Percentiles rank a stretch among this genome's conserved stretches.
These are phyloP conservation scores for Gymnocheta viridis DNA, from an alignment of 2,888 invertebrate genomes.

Conservation along the genomic window DNA sequence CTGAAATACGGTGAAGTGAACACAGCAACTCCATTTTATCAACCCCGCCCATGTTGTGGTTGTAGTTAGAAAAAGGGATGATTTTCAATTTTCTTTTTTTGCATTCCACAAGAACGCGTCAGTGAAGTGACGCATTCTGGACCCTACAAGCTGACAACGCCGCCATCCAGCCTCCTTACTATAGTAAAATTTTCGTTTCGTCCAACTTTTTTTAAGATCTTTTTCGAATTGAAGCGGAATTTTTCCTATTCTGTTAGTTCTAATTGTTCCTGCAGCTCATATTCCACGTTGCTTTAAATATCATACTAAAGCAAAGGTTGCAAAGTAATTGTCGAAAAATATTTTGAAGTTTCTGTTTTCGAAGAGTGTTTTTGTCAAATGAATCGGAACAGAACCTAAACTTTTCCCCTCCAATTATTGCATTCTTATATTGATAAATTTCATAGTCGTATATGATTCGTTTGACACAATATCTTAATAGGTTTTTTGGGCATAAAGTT, in stretches of 20 bases:
- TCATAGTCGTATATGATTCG: slow-evolving; percentile 12
- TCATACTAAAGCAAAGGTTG: not conserved
- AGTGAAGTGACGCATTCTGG: not conserved
- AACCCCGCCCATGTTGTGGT: not conserved
- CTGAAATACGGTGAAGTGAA: no score
- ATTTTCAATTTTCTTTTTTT: slow-evolving; percentile 7
- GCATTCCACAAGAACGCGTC: not conserved
- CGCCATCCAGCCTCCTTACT: slow-evolving; percentile 26
- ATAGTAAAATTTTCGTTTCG: slow-evolving; percentile 1
- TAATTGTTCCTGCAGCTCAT: slow-evolving; percentile 17
- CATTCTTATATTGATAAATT: slow-evolving; percentile 26
- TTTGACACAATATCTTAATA: no score
- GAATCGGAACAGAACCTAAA: slow-evolving; percentile 35
- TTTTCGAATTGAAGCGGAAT: slow-evolving; percentile 2
- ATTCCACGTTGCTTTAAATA: slow-evolving; percentile 9
- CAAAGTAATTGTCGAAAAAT: slow-evolving; percentile 38
- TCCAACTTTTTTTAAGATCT: slow-evolving; percentile 7
- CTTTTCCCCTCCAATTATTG: not conserved
- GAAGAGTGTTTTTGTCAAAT: slow-evolving; percentile 30
- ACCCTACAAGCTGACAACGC: slow-evolving; percentile 21
- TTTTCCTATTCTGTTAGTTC: slow-evolving; percentile 1
- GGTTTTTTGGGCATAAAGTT: no score
- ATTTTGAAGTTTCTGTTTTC: slow-evolving; percentile 23
- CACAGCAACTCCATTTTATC: not conserved
- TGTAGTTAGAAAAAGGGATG: not conserved